Conservation (phyloP, 2,113 vertebrate species). For the Hyaena hyaena region DNA sequence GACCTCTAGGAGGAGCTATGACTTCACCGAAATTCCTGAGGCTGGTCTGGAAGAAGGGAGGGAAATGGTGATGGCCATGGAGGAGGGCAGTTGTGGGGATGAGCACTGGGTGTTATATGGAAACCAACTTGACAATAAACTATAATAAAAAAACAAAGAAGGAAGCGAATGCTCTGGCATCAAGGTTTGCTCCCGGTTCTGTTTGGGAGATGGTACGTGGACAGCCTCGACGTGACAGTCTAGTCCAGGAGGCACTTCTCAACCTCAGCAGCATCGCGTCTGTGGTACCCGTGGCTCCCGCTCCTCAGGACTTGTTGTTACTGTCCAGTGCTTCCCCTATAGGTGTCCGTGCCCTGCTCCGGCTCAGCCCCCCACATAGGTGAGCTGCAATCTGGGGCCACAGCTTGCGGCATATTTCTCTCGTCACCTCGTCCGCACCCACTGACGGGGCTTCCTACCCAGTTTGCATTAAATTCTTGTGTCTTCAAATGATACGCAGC, state of each 20-base stretch:
- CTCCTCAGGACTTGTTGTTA: rapidly evolving
- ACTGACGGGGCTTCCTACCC: not conserved
- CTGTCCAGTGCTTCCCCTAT: not conserved
- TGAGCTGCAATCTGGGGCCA: not conserved
- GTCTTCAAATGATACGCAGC: not conserved
- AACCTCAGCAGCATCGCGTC: rapidly evolving
- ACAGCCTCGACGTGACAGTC: not conserved
- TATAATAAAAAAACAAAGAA: too few relatives aligned
- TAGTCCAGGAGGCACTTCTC: not conserved
- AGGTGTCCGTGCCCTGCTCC: not conserved
- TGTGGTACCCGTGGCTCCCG: rapidly evolving
- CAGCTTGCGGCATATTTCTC: rapidly evolving
- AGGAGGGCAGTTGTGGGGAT: too few relatives aligned
- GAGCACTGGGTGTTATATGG: too few relatives aligned
- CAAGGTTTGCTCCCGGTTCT: not conserved
- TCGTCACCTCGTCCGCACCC: rapidly evolving
- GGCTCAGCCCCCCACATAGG: not conserved
- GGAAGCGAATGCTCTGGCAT: not conserved
- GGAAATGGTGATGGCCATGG: too few relatives aligned
- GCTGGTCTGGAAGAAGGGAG: not conserved
- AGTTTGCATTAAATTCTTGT: not conserved
- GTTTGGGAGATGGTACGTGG: not conserved
- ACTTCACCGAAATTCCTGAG: not conserved
- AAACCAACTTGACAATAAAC: too few relatives aligned
- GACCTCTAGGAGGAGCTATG: not conserved